A percentile compares a stretch with the other conserved stretches of the same genome.
These are phyloP conservation scores for Rhogogaster chlorosoma DNA, from an alignment of 2,888 invertebrate genomes.

Conservation along the genomic window DNA sequence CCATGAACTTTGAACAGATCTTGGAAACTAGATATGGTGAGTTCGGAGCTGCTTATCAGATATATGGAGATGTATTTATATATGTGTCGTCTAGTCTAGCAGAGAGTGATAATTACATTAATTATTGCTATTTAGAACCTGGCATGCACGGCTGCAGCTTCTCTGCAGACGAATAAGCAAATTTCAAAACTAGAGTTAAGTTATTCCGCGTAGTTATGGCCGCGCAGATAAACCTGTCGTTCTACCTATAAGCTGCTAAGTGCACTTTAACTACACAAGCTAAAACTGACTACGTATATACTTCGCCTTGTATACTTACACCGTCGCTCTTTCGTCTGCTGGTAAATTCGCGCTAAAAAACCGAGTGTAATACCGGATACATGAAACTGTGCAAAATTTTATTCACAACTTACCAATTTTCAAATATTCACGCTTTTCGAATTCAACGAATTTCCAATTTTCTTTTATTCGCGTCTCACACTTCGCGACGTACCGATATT, in stretches of 20 bases:
- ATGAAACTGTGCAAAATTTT: neutral
- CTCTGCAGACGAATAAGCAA: conserved; percentile 1
- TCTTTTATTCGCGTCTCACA: neutral
- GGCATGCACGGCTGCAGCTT: neutral
- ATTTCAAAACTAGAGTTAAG: conserved; percentile 29
- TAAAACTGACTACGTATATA: conserved; percentile 17
- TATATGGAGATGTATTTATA: neutral
- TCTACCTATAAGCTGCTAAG: conserved; percentile 28
- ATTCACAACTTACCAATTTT: neutral
- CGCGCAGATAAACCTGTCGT: conserved; percentile 34
- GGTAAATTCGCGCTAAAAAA: neutral
- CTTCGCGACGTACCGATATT: neutral
- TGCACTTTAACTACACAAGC: conserved; percentile 30
- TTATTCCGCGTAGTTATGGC: conserved; percentile 6
- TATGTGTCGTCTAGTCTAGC: neutral
- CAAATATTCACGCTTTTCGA: neutral
- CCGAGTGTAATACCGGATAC: neutral
- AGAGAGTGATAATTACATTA: conserved; percentile 1
- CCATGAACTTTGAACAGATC: neutral
- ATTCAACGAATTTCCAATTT: neutral
- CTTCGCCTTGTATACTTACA: neutral
- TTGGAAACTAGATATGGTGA: neutral
- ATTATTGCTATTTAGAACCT: neutral
- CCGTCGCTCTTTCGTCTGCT: neutral
- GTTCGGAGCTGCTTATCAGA: neutral